Evolutionary conservation across 2,797 vertebrate species (phyloP), one percentile per base, ranked within the genome.

Genomic region (Malurus leucopterus): DNA sequence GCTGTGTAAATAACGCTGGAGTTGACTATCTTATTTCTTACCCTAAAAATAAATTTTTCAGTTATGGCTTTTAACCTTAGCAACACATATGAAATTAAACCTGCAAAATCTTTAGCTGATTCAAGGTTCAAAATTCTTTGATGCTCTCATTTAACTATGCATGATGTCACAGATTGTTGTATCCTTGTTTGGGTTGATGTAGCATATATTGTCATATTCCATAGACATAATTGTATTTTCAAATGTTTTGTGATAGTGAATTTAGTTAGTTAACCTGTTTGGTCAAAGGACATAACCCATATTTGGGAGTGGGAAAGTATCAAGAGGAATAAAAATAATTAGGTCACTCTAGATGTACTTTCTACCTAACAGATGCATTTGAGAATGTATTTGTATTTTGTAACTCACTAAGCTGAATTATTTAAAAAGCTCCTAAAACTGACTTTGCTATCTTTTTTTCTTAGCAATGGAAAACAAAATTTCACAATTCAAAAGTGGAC

Each of bases 381-480:
- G 11, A 76, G 32, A 67, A 46, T 64, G 73, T 77, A 24, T 67
- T 78, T 71, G 15, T 64, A 9, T 51, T 76, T 90, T 83, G 8
- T 82, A 88, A 79, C n/a, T 88, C 23, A 32, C 14, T 62, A 61
- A 75, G 11, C 22, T 69, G 23, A 10, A 18, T 86, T 58, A 29
- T 50, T 82, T 38, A 55, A 72, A 83, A 93, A 86, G 36, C 36
- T 53, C 7, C 41, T 77, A 79, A 68, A 86, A 51, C 21, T 40
- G 80, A 70, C 91, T 87, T 62, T 87, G 6, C 15, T 40, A 1
- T 69, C 30, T 64, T 46, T 94, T 92, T 93, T 92, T 79, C 46
- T 57, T 74, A 98, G 97, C 59, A 93, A 94, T 74, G 61, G 74
- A 91, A 79, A 41, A 19, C 26, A 67, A 44, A 47, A 78, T 41